Conservation (phyloP, 2,797 vertebrate species). For the Scyliorhinus canicula region DNA sequence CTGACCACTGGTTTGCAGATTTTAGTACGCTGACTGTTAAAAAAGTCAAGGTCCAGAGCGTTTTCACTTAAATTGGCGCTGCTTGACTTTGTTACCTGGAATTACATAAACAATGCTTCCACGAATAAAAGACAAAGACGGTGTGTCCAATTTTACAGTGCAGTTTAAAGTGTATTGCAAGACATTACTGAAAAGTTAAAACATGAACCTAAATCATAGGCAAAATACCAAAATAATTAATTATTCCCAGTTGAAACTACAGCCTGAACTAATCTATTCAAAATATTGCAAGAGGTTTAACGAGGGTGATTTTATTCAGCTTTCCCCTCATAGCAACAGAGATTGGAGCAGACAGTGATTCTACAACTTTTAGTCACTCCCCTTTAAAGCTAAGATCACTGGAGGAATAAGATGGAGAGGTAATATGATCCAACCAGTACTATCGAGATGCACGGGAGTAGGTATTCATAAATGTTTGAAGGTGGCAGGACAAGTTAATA, state of each 20-base stretch:
- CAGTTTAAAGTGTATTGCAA: not conserved
- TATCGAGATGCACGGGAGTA: not conserved
- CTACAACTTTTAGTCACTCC: not conserved
- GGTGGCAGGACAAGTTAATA: not conserved
- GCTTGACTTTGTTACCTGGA: conserved; percentile 42
- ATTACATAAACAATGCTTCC: not conserved
- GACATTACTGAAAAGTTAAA: not conserved
- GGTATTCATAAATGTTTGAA: not conserved
- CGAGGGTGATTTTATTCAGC: not conserved
- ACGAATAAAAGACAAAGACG: not conserved
- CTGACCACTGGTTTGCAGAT: not conserved
- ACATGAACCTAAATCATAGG: not conserved
- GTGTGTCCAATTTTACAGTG: not conserved
- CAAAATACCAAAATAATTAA: not conserved
- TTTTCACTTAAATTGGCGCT: not conserved
- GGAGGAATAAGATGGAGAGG: not conserved
- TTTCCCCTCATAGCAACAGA: not conserved
- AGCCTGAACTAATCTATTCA: not conserved
- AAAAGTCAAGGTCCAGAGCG: not conserved
- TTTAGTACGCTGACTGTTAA: not conserved
- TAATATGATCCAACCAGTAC: not conserved
- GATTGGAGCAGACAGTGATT: not conserved
- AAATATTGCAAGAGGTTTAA: not conserved
- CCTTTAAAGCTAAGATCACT: not conserved
- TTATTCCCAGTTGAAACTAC: not conserved